Evolutionary conservation across 2,113 vertebrate species (phyloP), one percentile per base, ranked within the genome.

Genomic region (Sitta europaea): DNA sequence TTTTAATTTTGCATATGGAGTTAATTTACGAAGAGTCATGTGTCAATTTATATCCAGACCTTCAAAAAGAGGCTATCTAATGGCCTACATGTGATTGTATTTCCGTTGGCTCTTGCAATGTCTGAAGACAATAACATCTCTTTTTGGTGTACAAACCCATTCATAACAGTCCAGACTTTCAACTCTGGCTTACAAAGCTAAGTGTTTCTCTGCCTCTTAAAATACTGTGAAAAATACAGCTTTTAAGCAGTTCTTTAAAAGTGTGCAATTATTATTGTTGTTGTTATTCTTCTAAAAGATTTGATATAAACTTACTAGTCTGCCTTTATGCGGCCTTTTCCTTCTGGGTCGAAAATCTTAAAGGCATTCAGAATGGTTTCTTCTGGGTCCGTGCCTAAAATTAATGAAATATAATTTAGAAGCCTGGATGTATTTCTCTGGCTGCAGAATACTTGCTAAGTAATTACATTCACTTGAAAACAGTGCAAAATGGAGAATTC

Each of bases 301-400:
- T 91, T 65, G 67, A 88, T 88, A 88, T 86, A 72, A 81, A 97
- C 99, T 98, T 97, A 99, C 99, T 99, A 98, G 23, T 99, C 99
- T 90, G 98, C 99, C 97, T 98, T 99, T 93, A 99, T 94, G 65
- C 98, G 97, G 42, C 99, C 99, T 93, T 98, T 99, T 78, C 98
- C 98, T 91, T 99, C 98, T 21, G 98, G 97, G 96, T 99, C 98
- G 14, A 99, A 99, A 95, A 99, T 98, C 97, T 99, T 99, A 91
- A 99, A 99, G 94, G 99, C 99, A 1, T 98, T 98, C 59, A 99
- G 97, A 86, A 99, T 99, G 89, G 98, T 99, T 97, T 99, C 99
- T 96, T 99, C 99, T 4, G 99, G 98, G 94, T 99, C 99, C 3
- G 98, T 99, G 84, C 99, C 99, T 99, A 59, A 77, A 96, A 96